phyloP scores from a whole-genome alignment of 2,113 vertebrate genomes.

The Cyanoderma ruficeps region DNA sequence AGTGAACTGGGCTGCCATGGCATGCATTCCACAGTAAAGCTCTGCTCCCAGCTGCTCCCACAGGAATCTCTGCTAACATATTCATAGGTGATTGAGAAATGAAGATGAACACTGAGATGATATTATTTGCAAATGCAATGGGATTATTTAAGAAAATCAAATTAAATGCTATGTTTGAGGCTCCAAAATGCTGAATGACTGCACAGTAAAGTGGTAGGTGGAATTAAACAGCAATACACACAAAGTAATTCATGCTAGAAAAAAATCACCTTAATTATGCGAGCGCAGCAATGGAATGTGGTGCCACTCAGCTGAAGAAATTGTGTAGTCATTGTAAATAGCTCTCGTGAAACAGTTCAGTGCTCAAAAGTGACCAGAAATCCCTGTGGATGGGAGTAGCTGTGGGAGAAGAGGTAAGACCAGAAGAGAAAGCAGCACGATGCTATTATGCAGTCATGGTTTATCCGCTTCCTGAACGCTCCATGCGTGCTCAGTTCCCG shows the following conservation, averaged over 20 bases:
- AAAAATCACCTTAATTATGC: background rate
- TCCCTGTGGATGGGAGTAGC: background rate
- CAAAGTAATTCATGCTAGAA: background rate
- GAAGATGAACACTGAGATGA: background rate
- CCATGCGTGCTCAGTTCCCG: background rate
- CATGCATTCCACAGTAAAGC: background rate
- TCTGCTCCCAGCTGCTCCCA: background rate
- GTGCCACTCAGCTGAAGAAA: background rate
- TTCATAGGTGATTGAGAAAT: background rate
- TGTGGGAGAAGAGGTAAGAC: background rate
- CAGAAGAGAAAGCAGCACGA: background rate
- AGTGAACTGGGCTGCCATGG: background rate
- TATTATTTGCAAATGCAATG: background rate
- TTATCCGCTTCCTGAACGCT: background rate
- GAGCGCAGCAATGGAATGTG: background rate
- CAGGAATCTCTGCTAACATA: background rate
- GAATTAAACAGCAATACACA: background rate
- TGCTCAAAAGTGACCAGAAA: background rate
- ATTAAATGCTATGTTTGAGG: background rate
- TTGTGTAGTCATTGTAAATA: background rate
- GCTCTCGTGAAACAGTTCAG: background rate
- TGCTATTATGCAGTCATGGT: background rate
- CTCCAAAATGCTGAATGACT: background rate
- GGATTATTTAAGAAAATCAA: background rate
- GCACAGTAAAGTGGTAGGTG: background rate